Evolutionary conservation across 1,140 invertebrate species (phyloP), one percentile per base, ranked within the genome.

Genomic region (Pygmarrhopalites habei): DNA sequence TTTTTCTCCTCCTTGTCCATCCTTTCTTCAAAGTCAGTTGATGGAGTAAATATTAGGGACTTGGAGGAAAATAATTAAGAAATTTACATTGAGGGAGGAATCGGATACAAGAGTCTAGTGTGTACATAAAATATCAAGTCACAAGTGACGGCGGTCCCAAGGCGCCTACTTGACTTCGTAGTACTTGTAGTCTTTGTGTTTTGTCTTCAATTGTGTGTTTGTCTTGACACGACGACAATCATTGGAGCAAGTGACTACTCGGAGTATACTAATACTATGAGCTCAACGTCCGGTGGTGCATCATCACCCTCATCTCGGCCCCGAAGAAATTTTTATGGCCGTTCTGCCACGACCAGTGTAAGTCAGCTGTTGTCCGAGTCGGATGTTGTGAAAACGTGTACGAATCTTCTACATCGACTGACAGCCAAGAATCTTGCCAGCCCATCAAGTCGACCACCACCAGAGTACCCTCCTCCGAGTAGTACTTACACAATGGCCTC

Each of bases 361-460:
- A 87, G 87, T 47, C 89, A 91, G 75, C 77, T 92, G 65, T 77
- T 92, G 61, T 86, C 82, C 53, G 88, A 91, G 72, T 89, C 69
- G 25, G 71, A 72, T 59, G 71, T 72, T 25, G 71, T 72, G 12
- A 69, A 67, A 44, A 71, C 88, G 62, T 92, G 88, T 76, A 86
- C 87, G 65, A 91, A 82, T 76, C 80, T 91, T 28, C 79, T 92
- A 58, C 87, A 90, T 70, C 79, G 87, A 49, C 77, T 91, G 66
- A 85, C 86, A 0, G 84, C 85, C 32, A 66, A 64, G 35, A 59
- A 49, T 62, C 51, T 32, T 49, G 32, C 17, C 15, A 32, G 29
- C 23, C 35, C n/a, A 17, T 25, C 19, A 28, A 29, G 12, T 25
- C 5, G 15, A 25, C 2, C 7, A 28, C 5, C 30, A 21, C 35